Evolutionary conservation across 2,797 vertebrate species (phyloP), one percentile per base, ranked within the genome.

Genomic region (Rhincodon typus): DNA sequence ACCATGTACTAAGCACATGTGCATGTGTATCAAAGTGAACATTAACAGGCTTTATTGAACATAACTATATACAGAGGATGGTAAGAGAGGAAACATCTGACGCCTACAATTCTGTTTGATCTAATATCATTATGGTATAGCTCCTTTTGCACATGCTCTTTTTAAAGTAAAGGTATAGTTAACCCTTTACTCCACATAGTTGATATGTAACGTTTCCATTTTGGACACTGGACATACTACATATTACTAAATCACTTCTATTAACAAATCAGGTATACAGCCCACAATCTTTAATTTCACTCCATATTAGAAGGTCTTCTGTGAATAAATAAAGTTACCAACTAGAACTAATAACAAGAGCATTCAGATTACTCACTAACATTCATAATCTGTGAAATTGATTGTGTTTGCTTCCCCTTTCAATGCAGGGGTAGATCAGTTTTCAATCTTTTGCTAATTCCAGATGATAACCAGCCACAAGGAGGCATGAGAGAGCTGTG

Each of bases 401-500:
- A 88, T 8, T n/a, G 19, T 21, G 53, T 66, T 91, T 91, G 57
- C 2, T 12, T 2, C 34, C 34, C 88, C 38, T 91, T 38, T 67
- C 34, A 21, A 8, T 91, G 34, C 62, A 91, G 17, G 1, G 6
- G 21, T 42, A 25, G 21, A 46, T 46, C 5, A 7, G 19, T n/a
- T 91, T 67, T 57, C 57, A 30, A 34, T 6, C 38, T 66, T 42
- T 66, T 38, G n/a, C n/a, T n/a, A 69, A 25, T 42, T 67, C 66
- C 21, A 69, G 8, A 10, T 10, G 4, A 42, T 42, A 69, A 4
- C 0, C n/a, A 42, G 8, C 90, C 66, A 93, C 90, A 19, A 93
- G 90, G 90, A 93, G 90, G 62, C 66, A 93, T 69, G 4, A 93
- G 90, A 21, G 90, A 69, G 90, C 90, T 93, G 21, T 42, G 23